Percentiles rank a stretch among this genome's conserved stretches.
Evolutionary conservation across 1,140 invertebrate species (phyloP).

Genomic region (Ruditapes philippinarum): DNA sequence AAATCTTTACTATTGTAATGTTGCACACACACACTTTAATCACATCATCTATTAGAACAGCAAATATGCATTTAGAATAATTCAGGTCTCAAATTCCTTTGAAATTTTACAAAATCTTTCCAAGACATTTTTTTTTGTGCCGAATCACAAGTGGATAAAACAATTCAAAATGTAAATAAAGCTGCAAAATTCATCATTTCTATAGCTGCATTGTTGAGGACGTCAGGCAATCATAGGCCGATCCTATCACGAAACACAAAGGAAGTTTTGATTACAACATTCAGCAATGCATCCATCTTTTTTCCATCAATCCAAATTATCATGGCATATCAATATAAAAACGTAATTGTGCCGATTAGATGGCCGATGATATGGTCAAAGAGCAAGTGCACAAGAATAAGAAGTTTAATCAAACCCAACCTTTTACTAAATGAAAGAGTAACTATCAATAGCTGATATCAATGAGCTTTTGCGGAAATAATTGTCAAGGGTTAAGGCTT

Average conservation of each 20-base stretch:
- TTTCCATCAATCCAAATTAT: slow-evolving; percentile 60
- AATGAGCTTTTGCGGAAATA: slow-evolving; percentile 54
- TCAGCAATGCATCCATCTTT: slow-evolving; percentile 52
- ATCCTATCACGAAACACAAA: slow-evolving; percentile 54
- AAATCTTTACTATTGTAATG: too few relatives aligned
- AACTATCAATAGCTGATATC: slow-evolving; percentile 46
- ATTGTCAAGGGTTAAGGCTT: slow-evolving; percentile 66
- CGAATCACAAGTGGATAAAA: slow-evolving; percentile 38
- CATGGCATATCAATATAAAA: slow-evolving; percentile 64
- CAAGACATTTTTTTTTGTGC: background rate
- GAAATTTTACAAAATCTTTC: background rate
- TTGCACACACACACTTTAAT: too few relatives aligned
- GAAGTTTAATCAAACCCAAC: slow-evolving; percentile 49
- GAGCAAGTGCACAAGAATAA: slow-evolving; percentile 23
- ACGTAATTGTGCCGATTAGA: slow-evolving; percentile 56
- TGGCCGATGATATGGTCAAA: background rate
- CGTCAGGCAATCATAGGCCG: slow-evolving; percentile 17
- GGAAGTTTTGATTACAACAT: slow-evolving; percentile 56
- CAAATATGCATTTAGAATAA: background rate
- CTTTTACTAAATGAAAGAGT: slow-evolving; percentile 59
- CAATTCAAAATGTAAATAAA: slow-evolving; percentile 54
- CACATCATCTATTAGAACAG: background rate
- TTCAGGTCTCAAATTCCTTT: background rate
- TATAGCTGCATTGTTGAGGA: slow-evolving; percentile 1
- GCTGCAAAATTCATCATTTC: slow-evolving; percentile 23